These are phyloP conservation scores for Martes martes DNA, from an alignment of 2,113 vertebrate species.

Conservation along the genomic window DNA sequence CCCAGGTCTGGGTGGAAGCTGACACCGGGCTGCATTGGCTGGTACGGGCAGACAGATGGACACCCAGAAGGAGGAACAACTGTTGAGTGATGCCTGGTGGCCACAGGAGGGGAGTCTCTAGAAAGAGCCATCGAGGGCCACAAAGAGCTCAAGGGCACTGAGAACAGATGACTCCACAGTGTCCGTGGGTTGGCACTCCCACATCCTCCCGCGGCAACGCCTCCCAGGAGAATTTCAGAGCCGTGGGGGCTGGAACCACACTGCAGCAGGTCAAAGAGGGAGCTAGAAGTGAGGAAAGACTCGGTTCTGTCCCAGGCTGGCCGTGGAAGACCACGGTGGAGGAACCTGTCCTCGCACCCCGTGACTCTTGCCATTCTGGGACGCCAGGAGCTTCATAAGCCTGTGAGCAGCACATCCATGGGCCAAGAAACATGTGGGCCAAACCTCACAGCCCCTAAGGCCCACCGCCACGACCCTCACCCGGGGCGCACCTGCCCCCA, in stretches of 20 bases:
- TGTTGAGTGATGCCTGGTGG: background rate
- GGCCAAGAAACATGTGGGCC: background rate
- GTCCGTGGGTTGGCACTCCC: background rate
- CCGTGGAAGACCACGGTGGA: too few relatives aligned
- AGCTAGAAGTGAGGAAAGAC: background rate
- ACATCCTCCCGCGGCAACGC: background rate
- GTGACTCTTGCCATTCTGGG: background rate
- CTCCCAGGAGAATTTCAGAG: background rate
- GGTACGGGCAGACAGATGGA: too few relatives aligned
- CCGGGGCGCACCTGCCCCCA: background rate
- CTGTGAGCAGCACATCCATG: background rate
- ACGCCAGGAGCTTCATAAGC: background rate
- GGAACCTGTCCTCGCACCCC: background rate
- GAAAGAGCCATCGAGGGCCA: background rate
- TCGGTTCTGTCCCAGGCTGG: background rate
- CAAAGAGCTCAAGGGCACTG: background rate
- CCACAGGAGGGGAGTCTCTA: background rate
- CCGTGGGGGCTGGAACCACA: too few relatives aligned
- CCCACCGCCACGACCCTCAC: fast-evolving
- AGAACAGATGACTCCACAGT: background rate
- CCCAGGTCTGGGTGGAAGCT: background rate
- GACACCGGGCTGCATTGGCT: background rate
- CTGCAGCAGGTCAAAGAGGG: background rate
- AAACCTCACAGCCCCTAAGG: background rate
- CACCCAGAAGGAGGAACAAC: too few relatives aligned